Conservation (phyloP, 2,797 vertebrate species). For the Lutjanus campechanus region DNA sequence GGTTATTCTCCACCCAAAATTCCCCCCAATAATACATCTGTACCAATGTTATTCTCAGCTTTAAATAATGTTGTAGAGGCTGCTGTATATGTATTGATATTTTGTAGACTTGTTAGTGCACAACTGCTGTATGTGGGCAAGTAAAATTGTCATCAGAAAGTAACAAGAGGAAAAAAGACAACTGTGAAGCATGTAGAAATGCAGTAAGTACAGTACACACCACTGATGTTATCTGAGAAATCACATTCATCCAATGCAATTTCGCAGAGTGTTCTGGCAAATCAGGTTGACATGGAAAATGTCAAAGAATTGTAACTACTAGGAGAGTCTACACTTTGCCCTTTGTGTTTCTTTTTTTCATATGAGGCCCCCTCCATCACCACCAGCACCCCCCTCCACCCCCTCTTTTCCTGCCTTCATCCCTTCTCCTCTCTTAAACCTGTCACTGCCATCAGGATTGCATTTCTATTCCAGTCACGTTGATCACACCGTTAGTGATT, state of each 20-base stretch:
- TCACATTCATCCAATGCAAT: constrained; percentile 81
- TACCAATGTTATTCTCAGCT: neutral
- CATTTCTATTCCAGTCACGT: constrained; percentile 87
- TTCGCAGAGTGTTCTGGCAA: constrained; percentile 81
- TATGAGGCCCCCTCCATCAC: constrained; percentile 43
- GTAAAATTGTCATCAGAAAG: constrained; percentile 46
- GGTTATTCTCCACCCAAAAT: neutral
- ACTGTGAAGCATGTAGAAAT: constrained; percentile 57
- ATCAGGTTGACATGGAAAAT: constrained; percentile 85
- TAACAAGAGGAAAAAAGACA: constrained; percentile 24
- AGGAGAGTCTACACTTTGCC: constrained; percentile 76
- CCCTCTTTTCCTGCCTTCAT: constrained; percentile 54
- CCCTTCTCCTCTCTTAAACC: constrained; percentile 79
- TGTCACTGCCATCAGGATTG: constrained; percentile 84
- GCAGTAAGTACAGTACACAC: constrained; percentile 68
- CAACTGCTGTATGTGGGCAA: constrained; percentile 17
- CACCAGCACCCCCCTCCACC: neutral
- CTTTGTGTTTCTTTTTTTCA: constrained; percentile 74
- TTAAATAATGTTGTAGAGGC: neutral
- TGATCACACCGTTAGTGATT: constrained; percentile 87
- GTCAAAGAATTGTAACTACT: constrained; percentile 83
- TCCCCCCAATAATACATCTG: neutral
- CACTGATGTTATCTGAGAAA: constrained; percentile 78
- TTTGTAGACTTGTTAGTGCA: constrained; percentile 22
- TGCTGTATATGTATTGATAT: constrained; percentile 13